Conservation (phyloP, 2,797 vertebrate species). For the Amblyraja radiata region DNA sequence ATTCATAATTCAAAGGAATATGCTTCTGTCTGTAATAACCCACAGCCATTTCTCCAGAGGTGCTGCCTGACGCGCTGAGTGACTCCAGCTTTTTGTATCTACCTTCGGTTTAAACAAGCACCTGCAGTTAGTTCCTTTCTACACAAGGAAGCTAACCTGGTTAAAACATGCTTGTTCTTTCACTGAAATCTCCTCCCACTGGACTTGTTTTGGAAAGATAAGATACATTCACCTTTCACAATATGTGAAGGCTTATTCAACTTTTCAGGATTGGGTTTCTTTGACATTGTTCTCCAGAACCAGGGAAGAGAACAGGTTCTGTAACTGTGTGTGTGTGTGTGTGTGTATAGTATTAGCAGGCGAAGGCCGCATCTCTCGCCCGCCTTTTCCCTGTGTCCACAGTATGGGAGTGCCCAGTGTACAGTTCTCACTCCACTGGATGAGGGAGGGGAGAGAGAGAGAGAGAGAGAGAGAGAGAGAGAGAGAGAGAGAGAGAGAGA, state of each 20-base stretch:
- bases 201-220: no score
- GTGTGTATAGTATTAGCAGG: not conserved
- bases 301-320: not conserved
- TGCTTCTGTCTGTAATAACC: not conserved
- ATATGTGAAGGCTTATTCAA: not conserved
- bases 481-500: not conserved
- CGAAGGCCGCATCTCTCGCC: not conserved
- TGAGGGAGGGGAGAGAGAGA: not conserved
- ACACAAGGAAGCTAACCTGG: not conserved
- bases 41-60: no score
- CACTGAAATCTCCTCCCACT: not conserved
- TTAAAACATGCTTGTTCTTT: not conserved
- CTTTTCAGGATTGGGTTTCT: not conserved
- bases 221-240: not conserved
- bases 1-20: not conserved
- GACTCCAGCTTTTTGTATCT: no score
- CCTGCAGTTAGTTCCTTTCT: no score
- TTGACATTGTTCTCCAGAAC: not conserved
- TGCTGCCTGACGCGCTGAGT: no score
- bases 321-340: not conserved
- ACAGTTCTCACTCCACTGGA: not conserved
- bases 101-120: no score
- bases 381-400: not conserved
- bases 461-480: not conserved
- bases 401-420: not conserved